phyloP scores from a whole-genome alignment of 2,797 vertebrate species.

The Pangasius mekongensis region DNA sequence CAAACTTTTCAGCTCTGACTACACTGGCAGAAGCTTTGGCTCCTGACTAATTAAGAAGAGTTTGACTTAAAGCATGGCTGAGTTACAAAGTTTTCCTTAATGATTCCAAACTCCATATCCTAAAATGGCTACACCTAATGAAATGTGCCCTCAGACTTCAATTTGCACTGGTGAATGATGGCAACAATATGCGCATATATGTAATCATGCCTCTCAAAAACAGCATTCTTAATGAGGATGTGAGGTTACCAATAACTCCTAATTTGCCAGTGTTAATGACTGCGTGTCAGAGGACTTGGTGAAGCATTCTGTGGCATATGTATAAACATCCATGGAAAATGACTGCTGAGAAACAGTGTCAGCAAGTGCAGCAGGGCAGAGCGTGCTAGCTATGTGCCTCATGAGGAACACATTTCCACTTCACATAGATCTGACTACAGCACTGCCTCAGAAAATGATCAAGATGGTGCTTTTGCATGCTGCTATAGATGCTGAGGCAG shows the following conservation, averaged over 20 bases:
- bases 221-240: background rate
- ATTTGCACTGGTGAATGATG: background rate
- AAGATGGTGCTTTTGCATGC: slow-evolving; percentile 1
- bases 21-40: slow-evolving; percentile 29
- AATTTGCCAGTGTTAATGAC: slow-evolving; percentile 28
- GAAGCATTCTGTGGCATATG: slow-evolving; percentile 32
- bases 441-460: slow-evolving; percentile 34
- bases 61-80: slow-evolving; percentile 28
- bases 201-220: background rate
- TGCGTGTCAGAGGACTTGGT: slow-evolving; percentile 11
- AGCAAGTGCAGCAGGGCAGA: slow-evolving; percentile 35
- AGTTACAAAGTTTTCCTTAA: slow-evolving; percentile 25
- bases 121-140: slow-evolving; percentile 7
- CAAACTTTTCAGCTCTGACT: slow-evolving; percentile 32
- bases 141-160: background rate
- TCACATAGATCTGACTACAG: slow-evolving; percentile 35
- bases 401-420: slow-evolving; percentile 31
- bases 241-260: slow-evolving; percentile 11
- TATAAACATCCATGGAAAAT: slow-evolving; percentile 20
- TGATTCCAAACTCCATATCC: slow-evolving; percentile 15
- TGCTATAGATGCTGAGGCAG: slow-evolving; percentile 30
- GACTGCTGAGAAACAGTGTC: slow-evolving; percentile 20
- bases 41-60: slow-evolving; percentile 41
- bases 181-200: background rate
- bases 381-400: slow-evolving; percentile 9